Evolutionary conservation across 2,113 vertebrate genomes (phyloP), one percentile per base, ranked within the genome.

Genomic region (Holacanthus passer): DNA sequence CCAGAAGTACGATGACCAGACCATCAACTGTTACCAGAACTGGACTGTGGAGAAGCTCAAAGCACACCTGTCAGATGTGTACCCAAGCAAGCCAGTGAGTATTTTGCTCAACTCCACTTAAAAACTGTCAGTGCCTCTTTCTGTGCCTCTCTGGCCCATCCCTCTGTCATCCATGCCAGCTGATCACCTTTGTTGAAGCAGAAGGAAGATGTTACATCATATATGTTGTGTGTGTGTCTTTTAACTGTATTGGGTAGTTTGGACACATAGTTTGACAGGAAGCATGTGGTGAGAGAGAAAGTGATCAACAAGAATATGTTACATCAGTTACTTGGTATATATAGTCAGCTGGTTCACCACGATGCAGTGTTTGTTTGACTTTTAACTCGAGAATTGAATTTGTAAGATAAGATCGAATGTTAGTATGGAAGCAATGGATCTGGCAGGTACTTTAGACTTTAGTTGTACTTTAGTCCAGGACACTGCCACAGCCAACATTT

Each of bases 1-100:
- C 93, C 97, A 99, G 94, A 98, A 97, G 16, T 99, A 98, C 91
- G 93, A 94, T 67, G 98, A 99, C 90, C 98, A 99, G 95, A 98
- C 97, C 66, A 95, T 99, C 91, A 96, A 95, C 93, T 99, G 98
- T 85, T 97, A 93, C 86, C 94, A 96, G 88, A 94, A 97, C 91
- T 99, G 98, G 98, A 99, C 97, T 20, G 98, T 99, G 93, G 96
- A 96, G 92, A 96, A 95, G 79, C 96, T 99, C 7, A 99, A 99
- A 87, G 89, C 92, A 12, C 97, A 99, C 75, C 94, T 99, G 13
- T 96, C 97, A 10, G 93, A 96, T 20, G 97, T 99, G 5, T 99
- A 98, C 89, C 98, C 98, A 27, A 97, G 97, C 81, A 96, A 96
- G 91, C 98, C 98, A 60, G 98, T 99, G 90, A 97, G 97, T 95